Percentiles rank a stretch among this genome's conserved stretches.
phyloP scores from a whole-genome alignment of 2,888 invertebrate genomes.

The Cheilosia vernalis region DNA sequence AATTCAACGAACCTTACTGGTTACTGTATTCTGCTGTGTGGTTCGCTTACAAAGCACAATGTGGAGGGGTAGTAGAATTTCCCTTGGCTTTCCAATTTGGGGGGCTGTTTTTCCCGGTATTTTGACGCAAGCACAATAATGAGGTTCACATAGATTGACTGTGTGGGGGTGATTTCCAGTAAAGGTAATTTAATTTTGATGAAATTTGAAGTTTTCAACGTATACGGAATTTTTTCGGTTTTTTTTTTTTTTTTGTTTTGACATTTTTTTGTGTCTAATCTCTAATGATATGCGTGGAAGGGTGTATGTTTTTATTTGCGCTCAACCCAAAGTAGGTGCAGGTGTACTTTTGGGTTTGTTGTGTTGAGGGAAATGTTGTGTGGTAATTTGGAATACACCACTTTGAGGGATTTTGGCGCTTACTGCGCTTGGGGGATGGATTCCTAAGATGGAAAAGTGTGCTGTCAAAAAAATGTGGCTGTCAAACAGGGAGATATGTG shows the following conservation, averaged over 20 bases:
- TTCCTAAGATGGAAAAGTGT: conserved; percentile 13
- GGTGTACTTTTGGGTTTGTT: conserved; percentile 50
- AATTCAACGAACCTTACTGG: conserved; percentile 81
- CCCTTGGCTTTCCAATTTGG: conserved; percentile 41
- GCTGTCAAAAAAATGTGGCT: conserved; percentile 15
- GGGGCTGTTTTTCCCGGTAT: conserved; percentile 68
- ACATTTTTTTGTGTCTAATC: conserved; percentile 10
- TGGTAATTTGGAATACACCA: conserved; percentile 9
- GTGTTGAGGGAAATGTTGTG: conserved; percentile 10
- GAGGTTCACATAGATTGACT: conserved; percentile 45
- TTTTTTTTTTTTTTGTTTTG: too few relatives aligned
- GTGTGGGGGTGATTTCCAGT: conserved; percentile 36
- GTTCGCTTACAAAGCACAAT: conserved; percentile 30
- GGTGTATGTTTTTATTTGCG: not conserved
- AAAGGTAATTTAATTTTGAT: conserved; percentile 25
- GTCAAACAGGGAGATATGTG: conserved; percentile 5
- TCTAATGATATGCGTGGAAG: not conserved
- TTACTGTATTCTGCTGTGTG: conserved; percentile 63
- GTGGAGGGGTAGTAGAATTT: conserved; percentile 59
- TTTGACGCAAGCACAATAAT: conserved; percentile 64
- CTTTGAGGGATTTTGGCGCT: conserved; percentile 52
- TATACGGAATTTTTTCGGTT: not conserved
- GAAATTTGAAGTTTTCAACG: conserved; percentile 26
- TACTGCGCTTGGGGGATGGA: conserved; percentile 13
- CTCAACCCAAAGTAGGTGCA: conserved; percentile 14